phyloP scores from a whole-genome alignment of 2,888 invertebrate genomes.

The Cephus nigrinus region DNA sequence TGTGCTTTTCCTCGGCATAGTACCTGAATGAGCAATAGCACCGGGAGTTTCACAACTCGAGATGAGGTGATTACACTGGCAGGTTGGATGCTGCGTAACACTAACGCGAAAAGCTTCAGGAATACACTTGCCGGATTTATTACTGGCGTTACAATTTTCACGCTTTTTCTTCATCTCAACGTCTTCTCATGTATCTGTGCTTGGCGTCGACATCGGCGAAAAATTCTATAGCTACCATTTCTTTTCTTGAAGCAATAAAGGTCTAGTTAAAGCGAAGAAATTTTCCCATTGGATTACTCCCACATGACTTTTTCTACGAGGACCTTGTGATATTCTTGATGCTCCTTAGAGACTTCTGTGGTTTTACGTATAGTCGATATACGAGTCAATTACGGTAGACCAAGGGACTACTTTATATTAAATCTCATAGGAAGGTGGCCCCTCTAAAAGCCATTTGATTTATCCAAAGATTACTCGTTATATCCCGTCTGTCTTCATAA shows the following conservation, averaged over 20 bases:
- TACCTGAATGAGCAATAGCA: conserved; percentile 32
- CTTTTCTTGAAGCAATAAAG: neutral
- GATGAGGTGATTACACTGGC: neutral
- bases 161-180: neutral
- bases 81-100: neutral
- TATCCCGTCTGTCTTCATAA: neutral
- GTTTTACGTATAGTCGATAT: too few relatives aligned
- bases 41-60: conserved; percentile 9
- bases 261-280: neutral
- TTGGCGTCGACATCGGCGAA: neutral
- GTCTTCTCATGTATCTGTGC: neutral
- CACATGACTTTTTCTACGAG: neutral
- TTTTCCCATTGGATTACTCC: neutral
- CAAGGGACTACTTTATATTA: neutral
- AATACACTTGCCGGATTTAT: neutral
- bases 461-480: neutral
- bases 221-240: neutral
- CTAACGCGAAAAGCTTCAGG: neutral
- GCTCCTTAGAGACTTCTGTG: neutral
- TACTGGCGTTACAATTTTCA: neutral
- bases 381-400: too few relatives aligned
- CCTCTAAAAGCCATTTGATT: neutral
- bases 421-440: neutral
- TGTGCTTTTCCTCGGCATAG: conserved; percentile 15
- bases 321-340: neutral